phyloP scores from a whole-genome alignment of 1,140 invertebrate species.

The Trichonephila clavata region DNA sequence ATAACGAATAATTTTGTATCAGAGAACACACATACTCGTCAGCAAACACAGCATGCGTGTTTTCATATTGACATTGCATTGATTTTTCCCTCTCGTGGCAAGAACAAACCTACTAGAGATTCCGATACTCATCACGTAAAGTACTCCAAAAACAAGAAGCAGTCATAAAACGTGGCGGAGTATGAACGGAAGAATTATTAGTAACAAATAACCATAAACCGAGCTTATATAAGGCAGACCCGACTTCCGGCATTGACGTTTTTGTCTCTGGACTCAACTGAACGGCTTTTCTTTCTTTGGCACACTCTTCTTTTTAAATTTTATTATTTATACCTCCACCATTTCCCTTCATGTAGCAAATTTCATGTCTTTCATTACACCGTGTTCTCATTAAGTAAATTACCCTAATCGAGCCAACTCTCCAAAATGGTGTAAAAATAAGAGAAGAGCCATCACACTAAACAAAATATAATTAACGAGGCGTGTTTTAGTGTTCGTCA shows the following conservation, averaged over 20 bases:
- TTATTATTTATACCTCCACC: slow-evolving; percentile 41
- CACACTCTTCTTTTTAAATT: not conserved
- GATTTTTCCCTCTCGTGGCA: not conserved
- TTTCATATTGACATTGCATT: not conserved
- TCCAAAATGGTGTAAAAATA: slow-evolving; percentile 57
- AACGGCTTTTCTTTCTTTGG: not conserved
- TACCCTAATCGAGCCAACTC: slow-evolving; percentile 65
- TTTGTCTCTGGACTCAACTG: slow-evolving; percentile 33
- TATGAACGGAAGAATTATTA: slow-evolving; percentile 68
- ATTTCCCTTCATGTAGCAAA: slow-evolving; percentile 27
- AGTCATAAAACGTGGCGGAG: slow-evolving; percentile 32
- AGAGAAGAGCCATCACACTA: slow-evolving; percentile 7
- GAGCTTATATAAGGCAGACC: not conserved
- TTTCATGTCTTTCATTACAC: slow-evolving; percentile 53
- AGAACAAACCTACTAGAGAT: not conserved
- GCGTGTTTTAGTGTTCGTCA: slow-evolving; percentile 65
- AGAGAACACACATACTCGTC: not conserved
- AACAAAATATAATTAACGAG: slow-evolving; percentile 74
- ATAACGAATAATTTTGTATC: not conserved
- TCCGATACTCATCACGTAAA: slow-evolving; percentile 8
- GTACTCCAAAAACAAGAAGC: slow-evolving; percentile 63
- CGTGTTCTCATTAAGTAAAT: slow-evolving; percentile 64
- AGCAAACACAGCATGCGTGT: not conserved
- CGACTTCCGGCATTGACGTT: slow-evolving; percentile 58
- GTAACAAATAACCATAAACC: slow-evolving; percentile 65